These are phyloP conservation scores for Lasioglossum leucozonium DNA, from an alignment of 2,888 invertebrate genomes.

Conservation along the genomic window DNA sequence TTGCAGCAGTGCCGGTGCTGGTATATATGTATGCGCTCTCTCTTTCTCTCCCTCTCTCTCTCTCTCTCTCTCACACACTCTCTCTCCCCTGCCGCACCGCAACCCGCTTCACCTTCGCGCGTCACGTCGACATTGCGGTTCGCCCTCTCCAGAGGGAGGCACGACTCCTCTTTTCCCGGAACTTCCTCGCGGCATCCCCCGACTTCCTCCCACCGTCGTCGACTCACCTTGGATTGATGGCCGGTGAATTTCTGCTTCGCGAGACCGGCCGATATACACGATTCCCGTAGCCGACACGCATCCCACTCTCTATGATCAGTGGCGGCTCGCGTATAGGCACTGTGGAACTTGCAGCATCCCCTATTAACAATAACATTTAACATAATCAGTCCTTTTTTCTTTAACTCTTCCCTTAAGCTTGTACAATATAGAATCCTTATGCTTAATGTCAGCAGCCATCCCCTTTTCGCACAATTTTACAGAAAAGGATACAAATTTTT, in stretches of 20 bases:
- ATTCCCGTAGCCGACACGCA: background rate
- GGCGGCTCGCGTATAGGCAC: too few relatives aligned
- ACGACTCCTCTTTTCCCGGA: conserved; percentile 38
- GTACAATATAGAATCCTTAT: too few relatives aligned
- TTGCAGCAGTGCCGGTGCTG: conserved; percentile 53
- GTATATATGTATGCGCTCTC: background rate
- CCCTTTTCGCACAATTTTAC: too few relatives aligned
- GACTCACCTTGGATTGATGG: conserved; percentile 19
- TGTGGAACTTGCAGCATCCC: too few relatives aligned
- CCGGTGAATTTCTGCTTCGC: conserved; percentile 7
- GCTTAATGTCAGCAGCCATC: too few relatives aligned
- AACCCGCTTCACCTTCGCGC: conserved; percentile 61
- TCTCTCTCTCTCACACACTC: conserved; percentile 34
- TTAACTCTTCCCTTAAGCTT: too few relatives aligned
- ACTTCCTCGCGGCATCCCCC: conserved; percentile 29
- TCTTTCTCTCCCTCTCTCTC: conserved; percentile 30
- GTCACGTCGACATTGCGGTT: conserved; percentile 52
- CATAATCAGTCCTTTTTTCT: too few relatives aligned
- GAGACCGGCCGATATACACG: background rate
- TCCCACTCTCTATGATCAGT: background rate
- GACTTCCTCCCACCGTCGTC: conserved; percentile 13
- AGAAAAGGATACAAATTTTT: too few relatives aligned
- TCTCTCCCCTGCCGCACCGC: conserved; percentile 52
- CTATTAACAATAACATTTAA: too few relatives aligned
- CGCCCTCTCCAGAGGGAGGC: conserved; percentile 55